Evolutionary conservation across 35 echinoderm and acorn worm genomes (phyloP), one percentile per base, ranked within the genome.

Genomic region (Ophioderma brevispina): DNA sequence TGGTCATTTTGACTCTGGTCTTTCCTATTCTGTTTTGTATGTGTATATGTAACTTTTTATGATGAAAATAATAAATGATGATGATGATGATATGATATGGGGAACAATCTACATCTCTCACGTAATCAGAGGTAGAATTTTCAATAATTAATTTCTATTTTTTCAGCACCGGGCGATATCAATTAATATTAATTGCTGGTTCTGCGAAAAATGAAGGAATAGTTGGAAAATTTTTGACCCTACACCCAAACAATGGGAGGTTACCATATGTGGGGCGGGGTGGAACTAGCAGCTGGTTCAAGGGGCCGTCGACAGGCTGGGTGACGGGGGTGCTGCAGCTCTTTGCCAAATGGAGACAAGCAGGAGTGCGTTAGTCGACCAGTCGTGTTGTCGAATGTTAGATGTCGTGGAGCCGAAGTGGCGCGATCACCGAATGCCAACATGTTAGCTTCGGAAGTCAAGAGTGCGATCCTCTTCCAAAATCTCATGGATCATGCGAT

Each of bases 291-390:
- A 10, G 81, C 83, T 33, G 90, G 81, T 30, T 36, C 85, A 36
- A 75, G 78, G 2, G 82, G 75, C 17, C 86, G 90, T 82, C 42
- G 82, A 35, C 82, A 91, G n/a, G 36, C 76, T 91, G 5, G 82
- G 90, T 1, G 78, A 91, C 15, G 90, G 82, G 30, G 76, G 50
- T 15, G 83, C 83, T 25, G 83, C 70, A n/a, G 32, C 15, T 70
- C 59, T 25, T 15, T 70, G 59, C 59, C 59, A n/a, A 25, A 70
- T 70, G 59, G 59, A 8, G 2, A 70, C 59, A n/a, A 4, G 59
- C 59, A 70, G 59, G 59, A 70, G 59, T 70, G 15, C n/a, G 23
- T 70, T 13, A 70, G 59, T 30, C 59, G 59, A 70, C 28, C 59
- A 13, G 59, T 30, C 59, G 59, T 70, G 2, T 30, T 70, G 15